Evolutionary conservation across 1,140 invertebrate species (phyloP), one percentile per base, ranked within the genome.

Genomic region (Papilio polyxenes): DNA sequence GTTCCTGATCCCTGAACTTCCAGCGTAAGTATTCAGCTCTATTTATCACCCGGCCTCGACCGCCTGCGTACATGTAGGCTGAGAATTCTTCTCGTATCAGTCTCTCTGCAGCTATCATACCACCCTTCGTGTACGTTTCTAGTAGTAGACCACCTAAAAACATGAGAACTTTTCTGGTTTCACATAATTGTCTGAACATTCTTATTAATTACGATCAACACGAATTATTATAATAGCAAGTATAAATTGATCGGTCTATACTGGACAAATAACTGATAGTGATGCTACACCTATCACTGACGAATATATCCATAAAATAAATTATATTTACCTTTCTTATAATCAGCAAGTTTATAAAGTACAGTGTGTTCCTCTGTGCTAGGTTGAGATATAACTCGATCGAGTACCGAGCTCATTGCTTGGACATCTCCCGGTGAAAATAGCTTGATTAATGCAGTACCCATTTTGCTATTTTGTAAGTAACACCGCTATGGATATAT

Each of bases 1-100:
- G 96, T 83, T 97, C 96, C 74, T 97, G 96, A 88, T 98, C 97
- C n/a, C 97, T 95, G 90, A 98, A 98, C 90, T 98, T 98, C 98
- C 98, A 99, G 75, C 98, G 95, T 7, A 99, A 92, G 92, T 98
- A 99, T 88, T 99, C 98, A 0, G 97, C 97, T 40, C 98, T 95
- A 89, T 98, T 98, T 85, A 99, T 98, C 11, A 97, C 95, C 89
- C 98, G 96, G 0, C 98, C 98, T 87, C 97, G 96, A 9, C 98
- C 99, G 65, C 98, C 96, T 56, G 97, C 97, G 89, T 99, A 99
- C 97, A 99, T 97, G 86, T 98, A 97, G 0, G 97, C 95, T 0
- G 97, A 96, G 86, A 99, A 98, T 89, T 99, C 98, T 84, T 98
- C 98, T 31, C 96, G 95, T 44, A 99, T 98, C 56, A 99, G 93